Evolutionary conservation across 2,888 invertebrate species (phyloP).

Genomic region (Caenorhabditis auriculariae): DNA sequence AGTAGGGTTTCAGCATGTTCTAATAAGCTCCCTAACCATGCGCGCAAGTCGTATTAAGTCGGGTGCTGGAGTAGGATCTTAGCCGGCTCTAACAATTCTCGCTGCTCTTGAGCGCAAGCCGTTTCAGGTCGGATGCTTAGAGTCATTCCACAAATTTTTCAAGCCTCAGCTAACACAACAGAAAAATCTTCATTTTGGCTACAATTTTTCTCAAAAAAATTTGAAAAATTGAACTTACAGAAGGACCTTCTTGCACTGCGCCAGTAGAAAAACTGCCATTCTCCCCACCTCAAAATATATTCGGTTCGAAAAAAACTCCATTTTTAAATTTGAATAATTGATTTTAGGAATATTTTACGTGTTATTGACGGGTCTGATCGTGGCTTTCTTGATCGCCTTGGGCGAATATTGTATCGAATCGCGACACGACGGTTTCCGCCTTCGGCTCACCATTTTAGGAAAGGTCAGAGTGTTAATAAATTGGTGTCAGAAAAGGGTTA

Average conservation of each 20-base stretch:
- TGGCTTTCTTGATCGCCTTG: slow-evolving; percentile 51
- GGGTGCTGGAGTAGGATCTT: no score
- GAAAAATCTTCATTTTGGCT: no score
- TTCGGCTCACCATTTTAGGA: slow-evolving; percentile 50
- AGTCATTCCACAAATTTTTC: no score
- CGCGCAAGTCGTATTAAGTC: no score
- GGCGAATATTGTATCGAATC: slow-evolving; percentile 57
- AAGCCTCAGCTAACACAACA: no score
- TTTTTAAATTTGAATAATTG: not conserved
- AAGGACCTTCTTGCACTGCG: slow-evolving; percentile 36
- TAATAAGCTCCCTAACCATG: no score
- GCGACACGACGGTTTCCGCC: slow-evolving; percentile 45
- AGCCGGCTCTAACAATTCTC: no score
- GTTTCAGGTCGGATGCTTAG: no score
- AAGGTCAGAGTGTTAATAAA: slow-evolving; percentile 19
- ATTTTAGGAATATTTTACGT: slow-evolving; percentile 59
- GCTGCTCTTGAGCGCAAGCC: no score
- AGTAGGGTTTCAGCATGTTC: no score
- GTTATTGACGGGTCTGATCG: slow-evolving; percentile 52
- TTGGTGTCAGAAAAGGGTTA: no score
- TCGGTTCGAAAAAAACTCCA: slow-evolving; percentile 13
- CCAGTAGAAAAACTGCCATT: slow-evolving; percentile 18
- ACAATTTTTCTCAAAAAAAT: no score
- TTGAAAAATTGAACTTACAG: slow-evolving; percentile 13
- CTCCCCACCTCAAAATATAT: slow-evolving; percentile 32